A percentile compares a stretch with the other conserved stretches of the same genome.
Evolutionary conservation across 2,113 vertebrate species (phyloP).

Genomic region (Tachysurus vachellii): DNA sequence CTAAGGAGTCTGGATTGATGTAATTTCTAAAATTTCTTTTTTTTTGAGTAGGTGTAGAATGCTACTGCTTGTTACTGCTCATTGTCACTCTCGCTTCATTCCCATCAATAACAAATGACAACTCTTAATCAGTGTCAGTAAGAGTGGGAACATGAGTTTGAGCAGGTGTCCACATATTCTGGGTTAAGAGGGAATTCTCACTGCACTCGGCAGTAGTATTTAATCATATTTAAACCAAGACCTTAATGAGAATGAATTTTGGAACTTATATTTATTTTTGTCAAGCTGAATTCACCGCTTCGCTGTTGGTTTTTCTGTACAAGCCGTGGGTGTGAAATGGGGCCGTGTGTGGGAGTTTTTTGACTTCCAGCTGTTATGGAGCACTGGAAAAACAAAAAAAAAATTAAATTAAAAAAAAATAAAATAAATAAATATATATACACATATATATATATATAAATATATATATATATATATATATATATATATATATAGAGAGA

Average conservation of each 20-base stretch:
- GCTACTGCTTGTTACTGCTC: not conserved
- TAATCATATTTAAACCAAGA: not conserved
- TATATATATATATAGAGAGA: not conserved
- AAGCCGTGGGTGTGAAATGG: constrained; percentile 1
- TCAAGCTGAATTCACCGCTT: not conserved
- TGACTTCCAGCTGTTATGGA: constrained; percentile 3
- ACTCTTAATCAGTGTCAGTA: not conserved
- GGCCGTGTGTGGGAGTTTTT: not conserved
- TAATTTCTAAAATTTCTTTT: not conserved
- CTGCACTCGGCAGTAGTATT: not conserved
- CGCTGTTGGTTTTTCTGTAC: not conserved
- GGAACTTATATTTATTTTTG: not conserved
- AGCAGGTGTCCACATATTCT: not conserved
- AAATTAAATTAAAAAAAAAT: no score
- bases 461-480: no score
- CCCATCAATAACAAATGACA: not conserved
- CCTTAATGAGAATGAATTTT: not conserved
- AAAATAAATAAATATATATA: no score
- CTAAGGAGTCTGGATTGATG: not conserved
- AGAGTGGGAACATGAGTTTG: not conserved
- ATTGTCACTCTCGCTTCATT: not conserved
- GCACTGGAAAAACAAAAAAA: no score
- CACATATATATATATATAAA: no score
- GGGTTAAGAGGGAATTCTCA: not conserved
- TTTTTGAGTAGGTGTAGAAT: not conserved